phyloP scores from a whole-genome alignment of 1,140 invertebrate genomes.

The Pinna nobilis region DNA sequence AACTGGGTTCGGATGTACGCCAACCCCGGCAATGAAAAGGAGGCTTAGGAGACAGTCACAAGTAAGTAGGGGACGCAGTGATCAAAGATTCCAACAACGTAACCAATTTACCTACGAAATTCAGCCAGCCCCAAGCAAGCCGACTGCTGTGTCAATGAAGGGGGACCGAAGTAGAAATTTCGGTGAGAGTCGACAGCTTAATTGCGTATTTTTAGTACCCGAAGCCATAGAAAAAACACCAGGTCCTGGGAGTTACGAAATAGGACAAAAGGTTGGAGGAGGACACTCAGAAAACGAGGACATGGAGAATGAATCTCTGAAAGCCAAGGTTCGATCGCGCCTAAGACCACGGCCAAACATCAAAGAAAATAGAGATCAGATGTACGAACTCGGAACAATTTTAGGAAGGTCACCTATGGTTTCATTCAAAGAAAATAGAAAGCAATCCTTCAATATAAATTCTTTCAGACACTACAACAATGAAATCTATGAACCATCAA shows the following conservation, averaged over 20 bases:
- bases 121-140: not conserved
- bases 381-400: constrained; percentile 14
- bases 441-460: too few species aligned
- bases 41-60: constrained; percentile 18
- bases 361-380: constrained; percentile 11
- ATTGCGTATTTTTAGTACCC: constrained; percentile 51
- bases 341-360: not conserved
- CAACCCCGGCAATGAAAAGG: constrained; percentile 15
- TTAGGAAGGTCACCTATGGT: constrained; percentile 19
- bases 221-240: constrained; percentile 42
- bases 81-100: too few species aligned
- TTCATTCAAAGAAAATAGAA: constrained; percentile 29
- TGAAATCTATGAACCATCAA: too few species aligned
- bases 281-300: not conserved
- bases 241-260: constrained; percentile 47
- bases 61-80: constrained; percentile 1
- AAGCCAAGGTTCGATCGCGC: constrained; percentile 12
- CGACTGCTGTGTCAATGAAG: constrained; percentile 20
- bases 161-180: constrained; percentile 24
- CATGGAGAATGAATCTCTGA: constrained; percentile 20
- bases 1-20: not conserved
- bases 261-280: constrained; percentile 2
- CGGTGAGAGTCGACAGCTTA: constrained; percentile 27
- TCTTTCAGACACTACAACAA: too few species aligned
- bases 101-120: constrained; percentile 9